Conservation (phyloP, 30 jellyfish, hydroid and myxozoan genomes). For the Hydractinia symbiolongicarpus region DNA sequence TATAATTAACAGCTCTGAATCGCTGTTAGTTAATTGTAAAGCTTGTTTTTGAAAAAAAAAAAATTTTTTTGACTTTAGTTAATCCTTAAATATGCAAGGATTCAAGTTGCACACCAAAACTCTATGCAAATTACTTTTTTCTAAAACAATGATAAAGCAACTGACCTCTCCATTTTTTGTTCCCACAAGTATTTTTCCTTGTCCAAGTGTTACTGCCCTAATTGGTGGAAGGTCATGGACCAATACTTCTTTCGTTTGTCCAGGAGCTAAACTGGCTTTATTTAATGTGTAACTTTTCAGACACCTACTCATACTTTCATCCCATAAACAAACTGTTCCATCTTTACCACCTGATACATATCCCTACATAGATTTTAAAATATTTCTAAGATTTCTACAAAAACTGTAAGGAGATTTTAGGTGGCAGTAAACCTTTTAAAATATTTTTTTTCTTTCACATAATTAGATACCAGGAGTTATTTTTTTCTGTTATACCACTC, state of each 20-base stretch:
- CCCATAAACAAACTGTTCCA: slow-evolving; percentile 95
- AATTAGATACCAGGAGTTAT: no score
- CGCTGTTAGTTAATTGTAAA: no score
- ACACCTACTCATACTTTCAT: slow-evolving; percentile 77
- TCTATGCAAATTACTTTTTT: no score
- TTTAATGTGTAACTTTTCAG: slow-evolving; percentile 69
- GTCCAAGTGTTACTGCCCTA: slow-evolving; percentile 91
- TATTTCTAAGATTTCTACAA: not conserved
- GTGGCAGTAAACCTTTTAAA: not conserved
- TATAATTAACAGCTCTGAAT: no score
- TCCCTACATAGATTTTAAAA: slow-evolving; percentile 40
- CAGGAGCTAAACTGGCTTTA: slow-evolving; percentile 59
- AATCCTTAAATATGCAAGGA: no score
- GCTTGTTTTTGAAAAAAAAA: not conserved
- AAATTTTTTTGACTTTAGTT: not conserved
- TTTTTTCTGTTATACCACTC: not conserved
- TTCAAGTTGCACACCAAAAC: no score
- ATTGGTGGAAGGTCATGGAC: slow-evolving; percentile 68
- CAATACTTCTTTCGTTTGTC: slow-evolving; percentile 38
- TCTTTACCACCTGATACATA: slow-evolving; percentile 94
- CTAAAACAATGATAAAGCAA: not conserved
- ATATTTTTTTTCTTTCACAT: not conserved
- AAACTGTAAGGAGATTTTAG: not conserved
- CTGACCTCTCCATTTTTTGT: slow-evolving; percentile 87
- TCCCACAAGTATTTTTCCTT: slow-evolving; percentile 89